A percentile compares a stretch with the other conserved stretches of the same genome.
phyloP scores from a whole-genome alignment of 2,888 invertebrate genomes.

The Pachliopta kotzebuea region DNA sequence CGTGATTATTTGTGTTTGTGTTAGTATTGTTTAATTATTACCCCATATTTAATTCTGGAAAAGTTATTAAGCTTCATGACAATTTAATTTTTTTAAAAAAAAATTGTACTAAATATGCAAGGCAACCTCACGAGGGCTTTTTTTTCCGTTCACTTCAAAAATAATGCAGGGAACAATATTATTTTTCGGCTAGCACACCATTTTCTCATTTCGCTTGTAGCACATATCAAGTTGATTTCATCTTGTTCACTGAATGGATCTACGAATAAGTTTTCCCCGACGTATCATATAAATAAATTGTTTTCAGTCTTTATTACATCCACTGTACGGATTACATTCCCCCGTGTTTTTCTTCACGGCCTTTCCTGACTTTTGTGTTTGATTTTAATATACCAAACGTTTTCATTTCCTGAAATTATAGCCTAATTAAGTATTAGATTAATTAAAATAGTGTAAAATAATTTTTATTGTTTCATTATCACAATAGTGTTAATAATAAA shows the following conservation, averaged over 20 bases:
- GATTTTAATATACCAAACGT: constrained; percentile 11
- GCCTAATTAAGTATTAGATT: too few relatives aligned
- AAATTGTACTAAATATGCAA: too few relatives aligned
- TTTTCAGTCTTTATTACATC: constrained; percentile 75
- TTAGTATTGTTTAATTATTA: too few relatives aligned
- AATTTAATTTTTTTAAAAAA: too few relatives aligned
- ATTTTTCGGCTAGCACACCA: constrained; percentile 49
- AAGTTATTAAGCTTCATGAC: too few relatives aligned
- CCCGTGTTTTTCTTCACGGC: constrained; percentile 52
- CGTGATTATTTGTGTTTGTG: too few relatives aligned
- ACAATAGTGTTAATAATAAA: too few relatives aligned
- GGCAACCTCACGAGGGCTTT: too few relatives aligned
- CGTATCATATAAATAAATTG: constrained; percentile 80
- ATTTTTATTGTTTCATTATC: too few relatives aligned
- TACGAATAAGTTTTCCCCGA: constrained; percentile 74
- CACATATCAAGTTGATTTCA: constrained; percentile 75
- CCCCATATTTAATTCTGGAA: too few relatives aligned
- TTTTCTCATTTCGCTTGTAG: constrained; percentile 60
- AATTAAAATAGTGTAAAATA: too few relatives aligned
- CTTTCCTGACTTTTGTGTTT: constrained; percentile 21
- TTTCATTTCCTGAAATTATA: too few relatives aligned
- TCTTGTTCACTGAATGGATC: constrained; percentile 63
- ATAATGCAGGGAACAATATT: constrained; percentile 8
- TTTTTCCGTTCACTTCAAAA: background rate
- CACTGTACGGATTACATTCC: constrained; percentile 54